Base-by-base conservation (phyloP, 2,797 vertebrate genomes). In the Schizothorax lantsangensis region DNA sequence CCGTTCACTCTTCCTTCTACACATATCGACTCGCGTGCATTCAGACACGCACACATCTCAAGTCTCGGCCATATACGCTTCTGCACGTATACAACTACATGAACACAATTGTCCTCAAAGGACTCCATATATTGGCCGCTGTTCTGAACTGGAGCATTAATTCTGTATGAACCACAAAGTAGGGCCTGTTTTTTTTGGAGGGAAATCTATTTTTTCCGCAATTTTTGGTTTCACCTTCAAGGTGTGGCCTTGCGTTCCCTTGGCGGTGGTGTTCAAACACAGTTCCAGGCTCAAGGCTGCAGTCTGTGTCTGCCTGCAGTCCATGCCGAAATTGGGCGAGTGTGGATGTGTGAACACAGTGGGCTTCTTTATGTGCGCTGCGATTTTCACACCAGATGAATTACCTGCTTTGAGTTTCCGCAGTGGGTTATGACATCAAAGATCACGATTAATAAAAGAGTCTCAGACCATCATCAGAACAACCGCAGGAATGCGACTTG, bases 391-490 rank as follows among this genome's bases (percentile, higher is more conserved):
- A 88, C 84, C 90, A 83, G 86, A 93, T 91, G 84, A 89, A 86
- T 91, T 89, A 88, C 64, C 84, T 89, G 81, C 88, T 88, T 85
- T 88, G 87, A 91, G 89, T 89, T 90, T 77, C 84, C 59, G 87
- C 87, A 40, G 85, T 79, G 69, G 38, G 68, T 64, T 91, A 90
- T 93, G 87, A 87, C 83, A 84, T 92, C 84, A 88, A 88, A 93
- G 69, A 21, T 72, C 84, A 86, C 91, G 92, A 93, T 94, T 93
- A 91, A 94, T 94, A 90, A 90, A 80, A 87, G 87, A 88, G 88
- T 69, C 57, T 91, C 91, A 91, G 54, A 89, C 71, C 79, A 91
- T 93, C 83, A 91, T 88, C 89, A 88, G 86, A 92, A 90, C 83
- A 89, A 89, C 89, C 88, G 14, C 88, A 89, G 88, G 89, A 79